Conservation (phyloP, 2,888 invertebrate species). For the Rhimphoctona megacephalus region DNA sequence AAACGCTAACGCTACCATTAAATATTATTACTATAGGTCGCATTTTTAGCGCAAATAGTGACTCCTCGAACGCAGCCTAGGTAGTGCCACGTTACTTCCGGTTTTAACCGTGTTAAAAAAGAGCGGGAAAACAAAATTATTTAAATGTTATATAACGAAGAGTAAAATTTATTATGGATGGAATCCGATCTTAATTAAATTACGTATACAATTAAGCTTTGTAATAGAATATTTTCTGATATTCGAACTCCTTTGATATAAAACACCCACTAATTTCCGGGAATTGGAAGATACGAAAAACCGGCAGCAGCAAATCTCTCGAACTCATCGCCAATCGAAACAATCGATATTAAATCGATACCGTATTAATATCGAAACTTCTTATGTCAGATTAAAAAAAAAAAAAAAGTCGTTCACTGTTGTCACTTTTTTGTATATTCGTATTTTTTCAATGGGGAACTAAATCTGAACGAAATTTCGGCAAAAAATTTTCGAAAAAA, state of each 20-base stretch:
- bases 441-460: constrained; percentile 3
- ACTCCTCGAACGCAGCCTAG: too few relatives aligned
- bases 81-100: constrained; percentile 14
- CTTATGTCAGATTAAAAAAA: constrained; percentile 31
- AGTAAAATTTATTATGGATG: neutral
- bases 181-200: neutral
- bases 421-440: constrained; percentile 58
- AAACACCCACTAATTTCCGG: neutral
- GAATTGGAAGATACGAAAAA: neutral
- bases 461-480: constrained; percentile 24
- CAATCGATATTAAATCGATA: constrained; percentile 44
- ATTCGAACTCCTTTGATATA: neutral
- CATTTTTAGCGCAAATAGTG: too few relatives aligned
- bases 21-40: too few relatives aligned
- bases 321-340: constrained; percentile 2
- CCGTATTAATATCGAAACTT: constrained; percentile 45
- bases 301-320: neutral
- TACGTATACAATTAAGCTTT: neutral
- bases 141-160: neutral
- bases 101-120: neutral
- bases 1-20: too few relatives aligned
- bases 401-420: constrained; percentile 54
- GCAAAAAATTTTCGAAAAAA: constrained; percentile 30
- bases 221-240: neutral
- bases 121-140: neutral